phyloP scores from a whole-genome alignment of 2,113 vertebrate genomes.

The Pituophis catenifer region DNA sequence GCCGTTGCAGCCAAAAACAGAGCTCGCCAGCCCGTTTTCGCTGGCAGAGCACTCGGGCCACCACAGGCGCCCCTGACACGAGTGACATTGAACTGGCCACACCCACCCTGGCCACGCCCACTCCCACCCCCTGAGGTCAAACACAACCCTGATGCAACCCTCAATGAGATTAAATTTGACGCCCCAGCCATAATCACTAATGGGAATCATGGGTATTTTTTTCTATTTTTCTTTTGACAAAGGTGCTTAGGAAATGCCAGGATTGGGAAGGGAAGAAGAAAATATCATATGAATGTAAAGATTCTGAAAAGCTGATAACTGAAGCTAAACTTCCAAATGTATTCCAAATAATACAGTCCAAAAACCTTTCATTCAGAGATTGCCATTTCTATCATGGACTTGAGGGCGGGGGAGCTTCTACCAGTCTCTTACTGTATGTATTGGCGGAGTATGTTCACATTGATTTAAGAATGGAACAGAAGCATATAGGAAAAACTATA shows the following conservation, averaged over 20 bases:
- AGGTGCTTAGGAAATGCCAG: background rate
- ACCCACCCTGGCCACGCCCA: too few species aligned
- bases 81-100: too few species aligned
- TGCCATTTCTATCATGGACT: background rate
- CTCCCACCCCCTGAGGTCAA: too few species aligned
- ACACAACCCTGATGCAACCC: too few species aligned
- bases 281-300: background rate
- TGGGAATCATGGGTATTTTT: background rate
- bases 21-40: too few species aligned
- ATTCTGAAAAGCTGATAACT: background rate
- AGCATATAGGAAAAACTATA: background rate
- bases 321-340: background rate
- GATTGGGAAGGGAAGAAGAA: background rate
- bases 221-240: background rate
- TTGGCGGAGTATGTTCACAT: background rate
- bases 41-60: too few species aligned
- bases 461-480: background rate
- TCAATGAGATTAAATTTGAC: too few species aligned
- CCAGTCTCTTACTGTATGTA: background rate
- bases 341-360: background rate
- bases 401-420: accelerated
- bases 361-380: background rate
- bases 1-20: too few species aligned
- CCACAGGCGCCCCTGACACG: too few species aligned
- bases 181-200: background rate